These are phyloP conservation scores for Elgaria multicarinata DNA, from an alignment of 2,113 vertebrate genomes.

Conservation along the genomic window DNA sequence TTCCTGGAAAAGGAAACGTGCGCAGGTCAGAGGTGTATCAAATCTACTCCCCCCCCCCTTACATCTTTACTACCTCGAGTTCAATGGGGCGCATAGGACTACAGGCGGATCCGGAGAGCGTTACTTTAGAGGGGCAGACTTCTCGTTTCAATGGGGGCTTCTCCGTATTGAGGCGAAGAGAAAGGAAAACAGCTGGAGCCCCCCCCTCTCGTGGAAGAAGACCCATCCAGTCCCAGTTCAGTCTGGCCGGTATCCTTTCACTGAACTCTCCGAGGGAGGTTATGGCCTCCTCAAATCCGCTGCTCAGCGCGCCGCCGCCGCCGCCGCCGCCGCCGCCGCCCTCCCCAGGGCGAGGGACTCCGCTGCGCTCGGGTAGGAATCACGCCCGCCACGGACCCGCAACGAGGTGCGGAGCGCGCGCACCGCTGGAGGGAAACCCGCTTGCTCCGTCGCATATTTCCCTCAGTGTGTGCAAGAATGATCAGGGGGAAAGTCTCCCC, in stretches of 20 bases:
- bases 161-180: not conserved
- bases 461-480: too few species aligned
- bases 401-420: too few species aligned
- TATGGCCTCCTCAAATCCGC: not conserved
- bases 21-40: not conserved
- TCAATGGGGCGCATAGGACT: not conserved
- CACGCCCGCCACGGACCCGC: too few species aligned
- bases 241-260: too few species aligned
- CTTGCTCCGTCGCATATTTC: not conserved
- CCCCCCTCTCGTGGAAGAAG: not conserved
- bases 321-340: not conserved
- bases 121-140: not conserved
- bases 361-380: too few species aligned
- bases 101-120: not conserved
- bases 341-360: not conserved
- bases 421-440: not conserved
- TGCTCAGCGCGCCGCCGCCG: not conserved
- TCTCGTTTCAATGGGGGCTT: not conserved
- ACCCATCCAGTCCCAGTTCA: too few species aligned
- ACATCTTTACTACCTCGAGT: not conserved
- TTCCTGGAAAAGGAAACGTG: not conserved
- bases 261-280: not conserved
- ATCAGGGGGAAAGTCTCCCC: not conserved
- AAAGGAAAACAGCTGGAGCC: not conserved
- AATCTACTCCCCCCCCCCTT: too few species aligned